phyloP scores from a whole-genome alignment of 2,113 vertebrate species.

The Pelobates fuscus region DNA sequence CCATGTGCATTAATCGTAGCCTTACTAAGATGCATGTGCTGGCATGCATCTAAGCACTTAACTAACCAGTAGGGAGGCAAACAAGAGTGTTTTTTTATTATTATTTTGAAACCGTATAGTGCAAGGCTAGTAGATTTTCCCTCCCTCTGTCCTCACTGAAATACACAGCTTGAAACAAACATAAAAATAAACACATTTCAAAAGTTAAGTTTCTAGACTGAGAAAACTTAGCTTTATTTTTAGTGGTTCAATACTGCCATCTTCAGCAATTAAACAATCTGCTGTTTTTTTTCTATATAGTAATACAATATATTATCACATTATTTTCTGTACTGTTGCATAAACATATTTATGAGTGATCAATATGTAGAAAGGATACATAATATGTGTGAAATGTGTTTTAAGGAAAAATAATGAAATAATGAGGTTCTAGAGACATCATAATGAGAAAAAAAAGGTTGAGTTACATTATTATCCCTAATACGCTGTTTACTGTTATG shows the following conservation, averaged over 20 bases:
- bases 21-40: background rate
- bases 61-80: slow-evolving; percentile 2
- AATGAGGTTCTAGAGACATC: no score
- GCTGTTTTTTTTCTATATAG: no score
- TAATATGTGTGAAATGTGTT: no score
- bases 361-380: no score
- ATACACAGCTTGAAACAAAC: background rate
- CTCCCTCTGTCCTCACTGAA: background rate
- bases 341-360: no score
- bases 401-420: no score
- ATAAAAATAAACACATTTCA: slow-evolving; percentile 5
- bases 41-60: background rate
- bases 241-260: background rate
- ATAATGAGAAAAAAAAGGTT: no score
- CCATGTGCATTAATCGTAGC: no score
- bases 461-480: no score
- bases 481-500: no score
- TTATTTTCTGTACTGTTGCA: no score
- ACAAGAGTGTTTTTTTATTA: background rate
- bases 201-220: background rate
- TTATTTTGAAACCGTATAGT: background rate
- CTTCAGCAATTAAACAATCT: background rate
- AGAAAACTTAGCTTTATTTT: background rate
- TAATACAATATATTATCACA: no score
- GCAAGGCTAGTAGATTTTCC: background rate